These are phyloP conservation scores for Hyperopisus bebe DNA, from an alignment of 2,113 vertebrate species.

Conservation along the genomic window DNA sequence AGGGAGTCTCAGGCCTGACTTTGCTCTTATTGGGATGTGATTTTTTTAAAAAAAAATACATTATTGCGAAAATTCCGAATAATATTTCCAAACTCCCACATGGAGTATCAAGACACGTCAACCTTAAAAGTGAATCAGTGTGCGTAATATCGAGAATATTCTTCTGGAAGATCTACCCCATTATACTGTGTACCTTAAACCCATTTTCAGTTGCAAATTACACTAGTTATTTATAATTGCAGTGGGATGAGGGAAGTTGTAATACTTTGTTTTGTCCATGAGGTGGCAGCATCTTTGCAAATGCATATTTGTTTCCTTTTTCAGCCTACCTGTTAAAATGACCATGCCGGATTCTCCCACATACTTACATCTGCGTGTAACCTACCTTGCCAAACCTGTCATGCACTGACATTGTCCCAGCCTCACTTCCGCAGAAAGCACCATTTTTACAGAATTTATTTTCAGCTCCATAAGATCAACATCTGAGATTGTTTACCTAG, in stretches of 20 bases:
- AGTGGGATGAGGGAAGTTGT: neutral
- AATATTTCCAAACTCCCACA: neutral
- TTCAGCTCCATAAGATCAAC: neutral
- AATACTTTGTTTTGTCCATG: neutral
- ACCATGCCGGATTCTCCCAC: neutral
- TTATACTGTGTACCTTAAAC: neutral
- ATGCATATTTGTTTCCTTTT: neutral
- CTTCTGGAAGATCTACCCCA: neutral
- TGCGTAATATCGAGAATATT: neutral
- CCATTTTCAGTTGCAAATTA: neutral
- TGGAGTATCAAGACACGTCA: neutral
- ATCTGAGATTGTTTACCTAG: neutral
- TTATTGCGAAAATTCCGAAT: neutral
- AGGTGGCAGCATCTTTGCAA: neutral
- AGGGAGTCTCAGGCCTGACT: neutral
- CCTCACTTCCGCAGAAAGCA: neutral
- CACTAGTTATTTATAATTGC: neutral
- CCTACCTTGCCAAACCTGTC: neutral
- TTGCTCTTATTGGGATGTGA: neutral
- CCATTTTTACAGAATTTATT: neutral
- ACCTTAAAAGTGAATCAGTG: neutral
- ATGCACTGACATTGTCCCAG: neutral
- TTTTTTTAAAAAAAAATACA: neutral
- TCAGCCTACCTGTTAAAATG: neutral
- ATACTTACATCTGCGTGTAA: neutral